A percentile compares a stretch with the other conserved stretches of the same genome.
Evolutionary conservation across 2,797 vertebrate genomes (phyloP).

Genomic region (Babyrousa celebensis): DNA sequence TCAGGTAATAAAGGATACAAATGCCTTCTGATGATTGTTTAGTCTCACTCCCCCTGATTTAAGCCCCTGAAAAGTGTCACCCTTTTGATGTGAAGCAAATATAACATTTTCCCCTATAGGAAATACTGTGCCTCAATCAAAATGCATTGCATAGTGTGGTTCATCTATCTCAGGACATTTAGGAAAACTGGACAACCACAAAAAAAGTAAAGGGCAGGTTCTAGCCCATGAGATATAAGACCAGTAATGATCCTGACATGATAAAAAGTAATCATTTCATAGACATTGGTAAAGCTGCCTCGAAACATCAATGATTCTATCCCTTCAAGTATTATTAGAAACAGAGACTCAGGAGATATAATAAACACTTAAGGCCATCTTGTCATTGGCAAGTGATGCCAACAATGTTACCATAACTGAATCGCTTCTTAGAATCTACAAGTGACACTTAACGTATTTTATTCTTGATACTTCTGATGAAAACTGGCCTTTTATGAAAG

Average conservation of each 20-base stretch:
- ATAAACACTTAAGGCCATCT: constrained; percentile 72
- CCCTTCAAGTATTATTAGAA: constrained; percentile 73
- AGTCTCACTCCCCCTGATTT: not conserved
- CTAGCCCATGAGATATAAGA: not conserved
- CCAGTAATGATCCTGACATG: constrained; percentile 47
- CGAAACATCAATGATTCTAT: constrained; percentile 76
- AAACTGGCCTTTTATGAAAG: constrained; percentile 78
- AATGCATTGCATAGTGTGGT: constrained; percentile 10
- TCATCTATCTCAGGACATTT: not conserved
- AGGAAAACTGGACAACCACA: not conserved
- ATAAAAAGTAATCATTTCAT: constrained; percentile 58
- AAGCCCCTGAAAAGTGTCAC: constrained; percentile 28
- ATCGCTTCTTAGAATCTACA: constrained; percentile 38
- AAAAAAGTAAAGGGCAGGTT: not conserved
- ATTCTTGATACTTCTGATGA: constrained; percentile 75
- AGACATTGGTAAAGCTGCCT: constrained; percentile 67
- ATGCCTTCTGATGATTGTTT: not conserved
- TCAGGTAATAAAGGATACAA: constrained; percentile 39
- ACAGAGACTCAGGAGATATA: constrained; percentile 45
- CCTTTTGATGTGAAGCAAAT: not conserved
- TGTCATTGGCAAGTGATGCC: constrained; percentile 65
- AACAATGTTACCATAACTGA: constrained; percentile 53
- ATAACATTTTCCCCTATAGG: not conserved
- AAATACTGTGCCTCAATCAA: constrained; percentile 72
- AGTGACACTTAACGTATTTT: constrained; percentile 62